Evolutionary conservation across 2,888 invertebrate species (phyloP).

Genomic region (Rhabditoides inermis): DNA sequence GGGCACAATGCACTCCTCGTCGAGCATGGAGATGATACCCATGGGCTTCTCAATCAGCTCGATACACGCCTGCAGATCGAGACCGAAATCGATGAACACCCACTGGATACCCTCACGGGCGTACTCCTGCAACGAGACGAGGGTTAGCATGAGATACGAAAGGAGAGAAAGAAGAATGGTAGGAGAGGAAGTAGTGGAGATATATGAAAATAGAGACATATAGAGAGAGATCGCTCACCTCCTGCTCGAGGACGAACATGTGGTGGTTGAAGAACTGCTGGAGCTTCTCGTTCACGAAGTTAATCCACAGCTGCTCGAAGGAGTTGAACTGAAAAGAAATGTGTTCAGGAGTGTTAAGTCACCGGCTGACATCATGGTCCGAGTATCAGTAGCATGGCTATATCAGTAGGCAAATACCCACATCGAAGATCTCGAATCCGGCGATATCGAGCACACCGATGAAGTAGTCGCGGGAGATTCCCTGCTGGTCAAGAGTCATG

Average conservation of each 20-base stretch:
- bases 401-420: constrained; percentile 9
- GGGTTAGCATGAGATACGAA: no score
- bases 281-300: constrained; percentile 66
- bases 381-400: background rate
- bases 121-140: constrained; percentile 54
- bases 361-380: no score
- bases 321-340: constrained; percentile 71
- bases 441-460: constrained; percentile 97
- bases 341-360: no score
- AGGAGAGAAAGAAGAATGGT: no score
- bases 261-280: constrained; percentile 72
- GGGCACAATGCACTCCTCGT: constrained; percentile 49
- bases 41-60: constrained; percentile 75
- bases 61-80: constrained; percentile 90
- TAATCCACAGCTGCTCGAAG: constrained; percentile 94
- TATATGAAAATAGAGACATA: no score
- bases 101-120: constrained; percentile 72
- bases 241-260: constrained; percentile 82
- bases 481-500: constrained; percentile 52
- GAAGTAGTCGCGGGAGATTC: constrained; percentile 96
- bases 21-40: constrained; percentile 48
- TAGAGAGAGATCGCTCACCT: no score
- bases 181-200: no score
- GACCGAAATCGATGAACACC: constrained; percentile 92
- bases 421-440: constrained; percentile 98